phyloP scores from a whole-genome alignment of 1,140 invertebrate species.

The Penaeus vannamei region DNA sequence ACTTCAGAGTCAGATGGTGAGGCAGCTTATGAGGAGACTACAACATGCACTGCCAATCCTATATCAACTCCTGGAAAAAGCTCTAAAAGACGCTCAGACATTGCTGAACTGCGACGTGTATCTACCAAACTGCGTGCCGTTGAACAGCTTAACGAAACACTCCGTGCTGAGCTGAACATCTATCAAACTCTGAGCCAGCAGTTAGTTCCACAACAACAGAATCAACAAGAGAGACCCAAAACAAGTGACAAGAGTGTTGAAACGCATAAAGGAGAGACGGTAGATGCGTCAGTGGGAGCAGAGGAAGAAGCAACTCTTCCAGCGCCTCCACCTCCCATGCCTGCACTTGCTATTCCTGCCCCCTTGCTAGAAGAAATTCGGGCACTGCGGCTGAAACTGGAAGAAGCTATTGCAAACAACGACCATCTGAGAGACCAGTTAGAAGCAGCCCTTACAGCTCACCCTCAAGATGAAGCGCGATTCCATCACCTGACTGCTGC shows the following conservation, averaged over 20 bases:
- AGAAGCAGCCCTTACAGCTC: slow-evolving; percentile 68
- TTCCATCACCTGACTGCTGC: slow-evolving; percentile 59
- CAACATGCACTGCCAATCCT: slow-evolving; percentile 25
- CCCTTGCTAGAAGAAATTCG: slow-evolving; percentile 72
- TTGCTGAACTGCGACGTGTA: slow-evolving; percentile 68
- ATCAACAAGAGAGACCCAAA: slow-evolving; percentile 13
- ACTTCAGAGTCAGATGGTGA: slow-evolving; percentile 67
- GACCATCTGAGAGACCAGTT: slow-evolving; percentile 71
- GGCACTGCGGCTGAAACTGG: slow-evolving; percentile 70
- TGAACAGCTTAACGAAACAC: slow-evolving; percentile 72
- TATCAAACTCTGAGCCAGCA: slow-evolving; percentile 66
- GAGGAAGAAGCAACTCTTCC: slow-evolving; percentile 33
- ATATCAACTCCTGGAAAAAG: slow-evolving; percentile 45
- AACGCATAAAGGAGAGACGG: slow-evolving; percentile 35
- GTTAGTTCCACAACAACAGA: slow-evolving; percentile 9
- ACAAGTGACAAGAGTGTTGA: slow-evolving; percentile 52
- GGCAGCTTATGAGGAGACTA: slow-evolving; percentile 37
- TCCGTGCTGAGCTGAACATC: slow-evolving; percentile 71
- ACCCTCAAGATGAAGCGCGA: slow-evolving; percentile 56
- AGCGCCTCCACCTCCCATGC: slow-evolving; percentile 24
- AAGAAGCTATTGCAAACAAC: slow-evolving; percentile 71
- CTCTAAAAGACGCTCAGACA: slow-evolving; percentile 63
- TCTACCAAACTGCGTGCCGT: slow-evolving; percentile 68
- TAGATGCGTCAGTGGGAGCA: slow-evolving; percentile 48
- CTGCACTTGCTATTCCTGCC: slow-evolving; percentile 54